Conservation (phyloP, 2,797 vertebrate genomes). For the Luscinia luscinia region DNA sequence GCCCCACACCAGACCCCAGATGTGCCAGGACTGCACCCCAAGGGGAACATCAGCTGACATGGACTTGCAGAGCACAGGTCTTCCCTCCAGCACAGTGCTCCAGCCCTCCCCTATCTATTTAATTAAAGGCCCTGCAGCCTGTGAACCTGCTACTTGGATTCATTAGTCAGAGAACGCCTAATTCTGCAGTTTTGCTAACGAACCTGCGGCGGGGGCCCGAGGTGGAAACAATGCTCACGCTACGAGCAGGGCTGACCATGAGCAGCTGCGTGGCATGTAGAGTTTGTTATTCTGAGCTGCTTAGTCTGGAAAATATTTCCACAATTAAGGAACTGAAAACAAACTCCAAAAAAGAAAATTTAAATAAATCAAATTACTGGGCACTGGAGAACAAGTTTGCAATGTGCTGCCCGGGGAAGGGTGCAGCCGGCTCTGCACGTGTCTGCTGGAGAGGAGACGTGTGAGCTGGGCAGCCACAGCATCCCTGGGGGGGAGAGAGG, state of each 20-base stretch:
- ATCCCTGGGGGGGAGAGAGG: neutral
- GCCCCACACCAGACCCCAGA: neutral
- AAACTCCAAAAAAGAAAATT: neutral
- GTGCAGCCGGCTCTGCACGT: neutral
- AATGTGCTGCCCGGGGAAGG: neutral
- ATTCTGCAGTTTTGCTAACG: slow-evolving; percentile 64
- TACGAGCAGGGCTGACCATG: neutral
- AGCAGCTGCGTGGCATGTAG: neutral
- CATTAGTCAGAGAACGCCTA: slow-evolving; percentile 61
- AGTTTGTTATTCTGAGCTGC: neutral
- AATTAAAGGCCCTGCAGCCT: slow-evolving; percentile 69
- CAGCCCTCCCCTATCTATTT: slow-evolving; percentile 66
- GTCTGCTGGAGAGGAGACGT: fast-evolving
- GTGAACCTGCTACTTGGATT: slow-evolving; percentile 68
- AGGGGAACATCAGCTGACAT: neutral
- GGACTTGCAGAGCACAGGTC: slow-evolving; percentile 43
- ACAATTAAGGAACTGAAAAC: neutral
- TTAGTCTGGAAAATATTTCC: slow-evolving; percentile 14
- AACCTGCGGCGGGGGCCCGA: neutral
- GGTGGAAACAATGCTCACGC: fast-evolving
- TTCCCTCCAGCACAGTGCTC: slow-evolving; percentile 13
- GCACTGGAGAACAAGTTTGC: neutral
- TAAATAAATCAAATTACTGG: neutral
- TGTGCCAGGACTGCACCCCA: neutral
- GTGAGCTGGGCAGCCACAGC: neutral